Conservation (phyloP, 2,113 vertebrate species). For the Centropristis striata region DNA sequence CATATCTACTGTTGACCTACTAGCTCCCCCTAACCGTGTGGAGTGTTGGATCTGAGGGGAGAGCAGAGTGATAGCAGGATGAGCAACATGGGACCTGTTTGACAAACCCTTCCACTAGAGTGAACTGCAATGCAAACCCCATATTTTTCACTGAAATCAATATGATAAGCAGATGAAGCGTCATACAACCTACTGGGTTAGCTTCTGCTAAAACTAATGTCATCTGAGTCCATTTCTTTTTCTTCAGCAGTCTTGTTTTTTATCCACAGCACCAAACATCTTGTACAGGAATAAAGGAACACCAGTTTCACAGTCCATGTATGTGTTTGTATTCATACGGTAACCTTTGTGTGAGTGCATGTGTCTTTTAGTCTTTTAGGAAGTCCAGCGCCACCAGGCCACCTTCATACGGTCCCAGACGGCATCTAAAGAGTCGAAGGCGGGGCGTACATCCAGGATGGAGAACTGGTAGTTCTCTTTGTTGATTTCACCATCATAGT, state of each 20-base stretch:
- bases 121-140: background rate
- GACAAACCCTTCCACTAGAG: background rate
- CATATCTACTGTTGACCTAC: too few species aligned
- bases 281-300: slow-evolving; percentile 17
- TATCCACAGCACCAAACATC: slow-evolving; percentile 12
- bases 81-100: background rate
- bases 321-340: background rate
- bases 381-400: slow-evolving; percentile 97
- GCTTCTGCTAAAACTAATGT: background rate
- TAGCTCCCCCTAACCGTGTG: background rate
- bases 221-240: background rate
- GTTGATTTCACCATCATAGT: slow-evolving; percentile 93
- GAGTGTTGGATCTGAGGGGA: too few species aligned
- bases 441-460: slow-evolving; percentile 94
- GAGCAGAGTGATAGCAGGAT: background rate
- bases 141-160: background rate
- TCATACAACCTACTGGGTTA: background rate
- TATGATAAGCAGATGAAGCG: slow-evolving; percentile 15
- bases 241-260: slow-evolving; percentile 10
- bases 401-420: slow-evolving; percentile 98
- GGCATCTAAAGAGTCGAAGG: slow-evolving; percentile 90
- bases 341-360: background rate
- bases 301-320: background rate
- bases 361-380: slow-evolving; percentile 74
- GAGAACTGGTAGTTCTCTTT: slow-evolving; percentile 92